These are phyloP conservation scores for Halcyon leucocephala DNA, from an alignment of 2,797 vertebrate genomes.

Conservation along the genomic window DNA sequence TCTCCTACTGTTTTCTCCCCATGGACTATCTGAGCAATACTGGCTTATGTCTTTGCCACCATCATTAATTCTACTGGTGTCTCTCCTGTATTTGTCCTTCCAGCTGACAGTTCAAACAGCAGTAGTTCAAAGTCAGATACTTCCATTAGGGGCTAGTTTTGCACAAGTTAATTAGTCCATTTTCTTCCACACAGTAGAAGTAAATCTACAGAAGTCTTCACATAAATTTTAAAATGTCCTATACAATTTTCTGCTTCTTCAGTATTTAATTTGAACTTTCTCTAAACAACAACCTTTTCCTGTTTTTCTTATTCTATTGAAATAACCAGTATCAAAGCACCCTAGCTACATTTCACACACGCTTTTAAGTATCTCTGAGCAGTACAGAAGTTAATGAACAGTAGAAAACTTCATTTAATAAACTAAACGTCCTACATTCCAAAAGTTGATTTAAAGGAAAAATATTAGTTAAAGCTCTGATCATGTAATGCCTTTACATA, in stretches of 20 bases:
- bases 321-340: neutral
- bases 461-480: neutral
- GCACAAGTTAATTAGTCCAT: slow-evolving; percentile 56
- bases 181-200: slow-evolving; percentile 25
- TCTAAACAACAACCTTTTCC: neutral
- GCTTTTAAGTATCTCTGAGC: neutral
- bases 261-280: neutral
- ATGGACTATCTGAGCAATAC: neutral
- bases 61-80: slow-evolving; percentile 50
- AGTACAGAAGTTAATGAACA: neutral
- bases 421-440: neutral
- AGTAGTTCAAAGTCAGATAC: slow-evolving; percentile 58
- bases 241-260: neutral
- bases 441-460: neutral
- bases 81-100: slow-evolving; percentile 46
- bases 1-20: neutral
- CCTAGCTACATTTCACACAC: neutral
- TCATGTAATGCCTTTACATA: neutral
- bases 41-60: slow-evolving; percentile 7
- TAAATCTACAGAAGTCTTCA: neutral
- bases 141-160: slow-evolving; percentile 51
- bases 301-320: neutral
- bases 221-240: neutral
- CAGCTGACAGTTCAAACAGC: slow-evolving; percentile 38
- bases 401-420: neutral